Evolutionary conservation across 2,113 vertebrate genomes (phyloP), one percentile per base, ranked within the genome.

Genomic region (Toxostoma redivivum): DNA sequence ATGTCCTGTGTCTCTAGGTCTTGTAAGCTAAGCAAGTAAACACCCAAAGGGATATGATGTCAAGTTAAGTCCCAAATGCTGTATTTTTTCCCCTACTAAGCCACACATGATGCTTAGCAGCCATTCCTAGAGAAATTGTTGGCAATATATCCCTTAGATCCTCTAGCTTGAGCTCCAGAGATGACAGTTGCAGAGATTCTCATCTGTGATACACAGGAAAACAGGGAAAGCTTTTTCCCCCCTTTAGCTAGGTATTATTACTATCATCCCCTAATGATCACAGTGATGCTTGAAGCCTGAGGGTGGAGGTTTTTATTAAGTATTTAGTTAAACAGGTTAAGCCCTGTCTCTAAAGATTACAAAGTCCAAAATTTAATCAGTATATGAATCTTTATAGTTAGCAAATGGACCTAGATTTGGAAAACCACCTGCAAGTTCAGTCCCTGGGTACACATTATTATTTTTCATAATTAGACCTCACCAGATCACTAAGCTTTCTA

Each of bases 391-490:
- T 45, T 95, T 81, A 92, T 62, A 67, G 61, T 91, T 70, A 91
- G 42, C 44, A 96, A 71, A 88, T 80, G 60, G 71, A 88, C 76
- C 95, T 87, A 67, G 64, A 92, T 72, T 81, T 93, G 69, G 72
- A 91, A 96, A 95, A 79, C 15, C 62, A 91, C 87, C 37, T 58
- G 84, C 85, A 71, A 81, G 67, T 91, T 92, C 91, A 88, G 74
- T 95, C 50, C 86, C 73, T 93, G 40, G 82, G 70, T 79, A 93
- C 50, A 90, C 77, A 81, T 35, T 88, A 96, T 92, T 93, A 77
- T 93, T 96, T 95, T 89, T 92, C 66, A 93, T 92, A 92, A 96
- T 96, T 93, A 96, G 53, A 50, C 47, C 64, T 95, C 58, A 86
- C 65, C n/a, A 95, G 38, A 83, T 51, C 37, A 78, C 80, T 96